A percentile compares a stretch with the other conserved stretches of the same genome.
Conservation (phyloP, 1,140 invertebrate species). For the Macrobrachium rosenbergii region DNA sequence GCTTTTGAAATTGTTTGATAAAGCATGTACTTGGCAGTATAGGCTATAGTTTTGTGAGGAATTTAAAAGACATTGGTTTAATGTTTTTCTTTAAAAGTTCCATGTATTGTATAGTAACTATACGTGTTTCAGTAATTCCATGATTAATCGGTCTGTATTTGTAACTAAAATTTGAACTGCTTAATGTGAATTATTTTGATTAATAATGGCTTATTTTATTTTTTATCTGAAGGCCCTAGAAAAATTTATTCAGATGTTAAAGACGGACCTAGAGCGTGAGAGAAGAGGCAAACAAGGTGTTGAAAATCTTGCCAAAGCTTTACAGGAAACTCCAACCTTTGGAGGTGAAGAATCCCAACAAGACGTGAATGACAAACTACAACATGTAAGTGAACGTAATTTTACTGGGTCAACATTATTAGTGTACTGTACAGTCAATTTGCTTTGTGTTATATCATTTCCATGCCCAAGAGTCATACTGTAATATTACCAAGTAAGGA, state of each 20-base stretch:
- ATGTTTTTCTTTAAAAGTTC: no score
- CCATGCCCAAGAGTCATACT: neutral
- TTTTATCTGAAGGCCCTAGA: conserved; percentile 77
- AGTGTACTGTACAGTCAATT: neutral
- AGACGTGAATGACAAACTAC: conserved; percentile 90
- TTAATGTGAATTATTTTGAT: neutral
- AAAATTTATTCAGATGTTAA: conserved; percentile 85
- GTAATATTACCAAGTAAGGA: neutral
- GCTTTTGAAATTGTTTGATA: no score
- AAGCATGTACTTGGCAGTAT: no score
- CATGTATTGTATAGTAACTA: no score
- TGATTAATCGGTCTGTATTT: no score
- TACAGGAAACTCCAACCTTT: conserved; percentile 89
- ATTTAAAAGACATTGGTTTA: no score
- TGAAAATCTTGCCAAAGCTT: conserved; percentile 90
- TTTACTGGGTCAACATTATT: neutral
- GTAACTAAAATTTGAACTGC: no score
- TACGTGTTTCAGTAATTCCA: no score
- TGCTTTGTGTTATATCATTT: no score
- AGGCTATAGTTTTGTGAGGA: no score
- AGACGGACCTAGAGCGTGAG: conserved; percentile 88
- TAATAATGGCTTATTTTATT: neutral
- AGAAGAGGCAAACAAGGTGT: conserved; percentile 86
- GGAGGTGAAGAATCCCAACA: conserved; percentile 91
- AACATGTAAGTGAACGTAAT: conserved; percentile 79